A percentile compares a stretch with the other conserved stretches of the same genome.
Conservation (phyloP, 2,113 vertebrate species). For the Corydoras maculifer region DNA sequence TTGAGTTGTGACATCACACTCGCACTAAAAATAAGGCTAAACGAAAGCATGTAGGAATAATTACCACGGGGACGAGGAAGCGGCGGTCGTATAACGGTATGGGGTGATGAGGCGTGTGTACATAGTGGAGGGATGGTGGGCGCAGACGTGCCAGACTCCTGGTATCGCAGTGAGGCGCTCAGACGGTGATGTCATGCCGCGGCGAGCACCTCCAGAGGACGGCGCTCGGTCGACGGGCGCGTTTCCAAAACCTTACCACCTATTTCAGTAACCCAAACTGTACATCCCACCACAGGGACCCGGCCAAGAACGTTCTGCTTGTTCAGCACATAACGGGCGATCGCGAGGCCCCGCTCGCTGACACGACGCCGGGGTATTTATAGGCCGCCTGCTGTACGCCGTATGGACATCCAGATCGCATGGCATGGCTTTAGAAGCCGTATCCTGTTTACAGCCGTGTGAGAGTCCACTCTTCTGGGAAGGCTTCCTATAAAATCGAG, state of each 20-base stretch:
- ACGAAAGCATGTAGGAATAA: neutral
- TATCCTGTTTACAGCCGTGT: neutral
- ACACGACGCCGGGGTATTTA: slow-evolving; percentile 6
- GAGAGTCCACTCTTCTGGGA: neutral
- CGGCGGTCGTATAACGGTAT: too few species aligned
- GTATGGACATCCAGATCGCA: neutral
- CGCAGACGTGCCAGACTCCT: too few species aligned
- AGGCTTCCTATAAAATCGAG: too few species aligned
- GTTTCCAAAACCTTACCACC: neutral
- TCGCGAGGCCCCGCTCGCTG: neutral
- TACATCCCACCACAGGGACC: neutral
- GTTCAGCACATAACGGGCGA: slow-evolving; percentile 12
- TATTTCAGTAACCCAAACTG: neutral
- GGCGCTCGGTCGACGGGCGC: neutral
- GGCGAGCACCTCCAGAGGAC: neutral
- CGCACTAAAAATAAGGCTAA: too few species aligned
- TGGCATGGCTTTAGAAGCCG: neutral
- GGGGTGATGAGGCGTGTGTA: too few species aligned
- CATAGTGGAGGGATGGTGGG: too few species aligned
- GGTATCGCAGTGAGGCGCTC: slow-evolving; percentile 5
- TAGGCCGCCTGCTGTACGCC: slow-evolving; percentile 2
- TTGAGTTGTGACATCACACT: too few species aligned
- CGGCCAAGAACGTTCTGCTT: neutral
- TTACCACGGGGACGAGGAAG: neutral
- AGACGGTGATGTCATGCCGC: slow-evolving; percentile 20